Conservation (phyloP, 2,797 vertebrate species). For the Thunnus albacares region DNA sequence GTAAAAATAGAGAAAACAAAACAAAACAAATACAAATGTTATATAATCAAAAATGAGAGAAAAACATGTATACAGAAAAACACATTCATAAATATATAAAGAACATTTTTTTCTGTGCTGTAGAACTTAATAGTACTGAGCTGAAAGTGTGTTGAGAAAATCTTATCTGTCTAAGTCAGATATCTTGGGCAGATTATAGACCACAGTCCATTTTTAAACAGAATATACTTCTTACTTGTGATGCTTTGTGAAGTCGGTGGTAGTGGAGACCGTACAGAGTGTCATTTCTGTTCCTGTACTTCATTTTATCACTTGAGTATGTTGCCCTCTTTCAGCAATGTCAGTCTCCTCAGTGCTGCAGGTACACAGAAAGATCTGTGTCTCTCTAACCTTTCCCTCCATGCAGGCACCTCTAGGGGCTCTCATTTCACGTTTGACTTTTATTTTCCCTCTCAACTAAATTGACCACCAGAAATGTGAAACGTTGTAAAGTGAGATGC, state of each 20-base stretch:
- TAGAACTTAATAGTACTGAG: not conserved
- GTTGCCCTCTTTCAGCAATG: conserved; percentile 37
- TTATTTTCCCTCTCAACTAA: conserved; percentile 72
- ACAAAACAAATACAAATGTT: not conserved
- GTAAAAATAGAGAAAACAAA: not conserved
- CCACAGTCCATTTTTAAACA: not conserved
- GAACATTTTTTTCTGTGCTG: not conserved
- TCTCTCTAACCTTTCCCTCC: conserved; percentile 51
- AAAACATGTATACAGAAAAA: not conserved
- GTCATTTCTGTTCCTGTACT: conserved; percentile 25
- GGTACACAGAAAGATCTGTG: conserved; percentile 26
- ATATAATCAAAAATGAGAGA: not conserved
- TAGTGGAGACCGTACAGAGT: not conserved
- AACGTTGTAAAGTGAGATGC: conserved; percentile 74
- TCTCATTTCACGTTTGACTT: conserved; percentile 81
- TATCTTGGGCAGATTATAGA: not conserved
- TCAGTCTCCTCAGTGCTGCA: conserved; percentile 38
- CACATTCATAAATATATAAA: not conserved
- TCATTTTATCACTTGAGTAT: conserved; percentile 1
- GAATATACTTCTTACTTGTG: not conserved
- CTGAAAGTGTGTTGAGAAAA: conserved; percentile 6
- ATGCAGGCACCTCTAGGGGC: conserved; percentile 51
- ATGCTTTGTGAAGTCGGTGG: conserved; percentile 15
- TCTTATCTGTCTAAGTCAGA: not conserved
- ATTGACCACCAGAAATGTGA: conserved; percentile 77